These are phyloP conservation scores for Eretmocerus hayati DNA, from an alignment of 2,888 invertebrate species.

Conservation along the genomic window DNA sequence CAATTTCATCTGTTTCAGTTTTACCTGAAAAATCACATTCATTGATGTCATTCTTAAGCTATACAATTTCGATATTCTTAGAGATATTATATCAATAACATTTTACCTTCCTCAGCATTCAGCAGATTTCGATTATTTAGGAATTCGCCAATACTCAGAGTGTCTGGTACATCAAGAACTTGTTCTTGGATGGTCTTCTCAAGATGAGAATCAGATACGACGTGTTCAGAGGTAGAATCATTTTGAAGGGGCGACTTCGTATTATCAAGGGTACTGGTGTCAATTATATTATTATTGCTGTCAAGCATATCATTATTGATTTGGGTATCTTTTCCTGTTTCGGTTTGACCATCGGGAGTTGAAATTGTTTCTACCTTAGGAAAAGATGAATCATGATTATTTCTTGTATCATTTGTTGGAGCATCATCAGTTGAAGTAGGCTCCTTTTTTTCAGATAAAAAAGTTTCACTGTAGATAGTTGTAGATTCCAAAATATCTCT, in stretches of 20 bases:
- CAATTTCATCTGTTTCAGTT: slow-evolving; percentile 18
- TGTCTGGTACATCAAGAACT: slow-evolving; percentile 27
- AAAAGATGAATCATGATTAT: too few relatives aligned
- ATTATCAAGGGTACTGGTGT: too few relatives aligned
- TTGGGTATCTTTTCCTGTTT: slow-evolving; percentile 1
- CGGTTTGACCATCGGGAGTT: not conserved
- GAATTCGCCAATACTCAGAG: slow-evolving; percentile 33
- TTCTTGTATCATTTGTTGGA: too few relatives aligned
- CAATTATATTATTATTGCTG: slow-evolving; percentile 4
- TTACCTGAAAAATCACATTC: too few relatives aligned
- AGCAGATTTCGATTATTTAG: slow-evolving; percentile 37
- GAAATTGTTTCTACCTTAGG: not conserved
- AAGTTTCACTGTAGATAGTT: too few relatives aligned
- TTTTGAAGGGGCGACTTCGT: slow-evolving; percentile 14
- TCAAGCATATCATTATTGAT: not conserved
- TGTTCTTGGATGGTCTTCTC: slow-evolving; percentile 28
- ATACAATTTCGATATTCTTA: too few relatives aligned
- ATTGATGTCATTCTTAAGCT: too few relatives aligned
- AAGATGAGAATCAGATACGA: slow-evolving; percentile 9
- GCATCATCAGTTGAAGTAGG: too few relatives aligned
- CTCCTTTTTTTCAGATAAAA: too few relatives aligned
- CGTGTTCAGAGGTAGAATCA: slow-evolving; percentile 14
- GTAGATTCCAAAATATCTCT: too few relatives aligned
- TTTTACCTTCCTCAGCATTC: slow-evolving; percentile 32
- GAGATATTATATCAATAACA: slow-evolving; percentile 25